Conservation (phyloP, 2,113 vertebrate genomes). For the Microtus pennsylvanicus region DNA sequence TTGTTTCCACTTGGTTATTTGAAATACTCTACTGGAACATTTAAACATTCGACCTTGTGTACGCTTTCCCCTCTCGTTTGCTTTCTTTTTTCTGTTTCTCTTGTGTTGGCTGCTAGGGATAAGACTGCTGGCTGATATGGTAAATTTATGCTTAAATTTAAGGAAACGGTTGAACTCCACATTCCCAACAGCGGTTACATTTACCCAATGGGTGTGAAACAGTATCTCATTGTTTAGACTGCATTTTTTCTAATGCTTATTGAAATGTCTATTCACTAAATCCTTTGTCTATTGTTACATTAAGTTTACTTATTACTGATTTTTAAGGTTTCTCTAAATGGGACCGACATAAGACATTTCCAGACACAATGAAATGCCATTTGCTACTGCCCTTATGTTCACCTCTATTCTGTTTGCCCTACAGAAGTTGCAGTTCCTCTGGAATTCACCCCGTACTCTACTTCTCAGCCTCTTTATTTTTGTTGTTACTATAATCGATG, state of each 20-base stretch:
- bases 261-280: constrained; percentile 10
- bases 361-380: neutral
- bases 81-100: neutral
- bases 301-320: neutral
- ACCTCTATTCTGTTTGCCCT: neutral
- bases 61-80: neutral
- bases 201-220: neutral
- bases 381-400: neutral
- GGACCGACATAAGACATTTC: neutral
- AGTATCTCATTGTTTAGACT: neutral
- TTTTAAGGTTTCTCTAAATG: neutral
- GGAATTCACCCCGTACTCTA: neutral
- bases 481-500: neutral
- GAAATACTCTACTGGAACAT: neutral
- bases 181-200: neutral
- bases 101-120: neutral
- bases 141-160: neutral
- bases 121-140: neutral
- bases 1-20: neutral
- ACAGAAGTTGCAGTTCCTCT: neutral
- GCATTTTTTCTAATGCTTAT: neutral
- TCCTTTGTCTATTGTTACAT: neutral
- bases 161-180: neutral
- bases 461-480: neutral
- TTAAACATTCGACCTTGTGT: neutral